Percentiles rank a stretch among this genome's conserved stretches.
Evolutionary conservation across 1,140 invertebrate species (phyloP).

Genomic region (Stegodyphus dumicola): DNA sequence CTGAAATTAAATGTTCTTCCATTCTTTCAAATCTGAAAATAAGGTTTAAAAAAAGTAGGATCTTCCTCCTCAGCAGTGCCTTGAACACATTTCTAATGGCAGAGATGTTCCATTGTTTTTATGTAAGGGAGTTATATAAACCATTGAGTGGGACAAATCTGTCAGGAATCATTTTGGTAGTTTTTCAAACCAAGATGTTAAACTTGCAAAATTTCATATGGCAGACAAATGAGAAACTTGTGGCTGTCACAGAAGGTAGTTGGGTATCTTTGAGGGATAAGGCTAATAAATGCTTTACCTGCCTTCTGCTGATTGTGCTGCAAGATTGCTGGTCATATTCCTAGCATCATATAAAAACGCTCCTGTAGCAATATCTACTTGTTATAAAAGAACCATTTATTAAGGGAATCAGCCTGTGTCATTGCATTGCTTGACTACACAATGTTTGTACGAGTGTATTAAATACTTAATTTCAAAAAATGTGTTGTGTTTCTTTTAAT

Average conservation of each 20-base stretch:
- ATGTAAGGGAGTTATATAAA: not conserved
- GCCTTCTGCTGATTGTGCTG: not conserved
- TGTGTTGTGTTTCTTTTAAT: slow-evolving; percentile 14
- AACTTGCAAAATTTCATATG: slow-evolving; percentile 30
- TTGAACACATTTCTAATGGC: slow-evolving; percentile 44
- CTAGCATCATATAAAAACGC: slow-evolving; percentile 14
- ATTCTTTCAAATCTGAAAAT: slow-evolving; percentile 25
- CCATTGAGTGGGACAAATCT: not conserved
- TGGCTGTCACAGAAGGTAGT: not conserved
- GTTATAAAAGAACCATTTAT: slow-evolving; percentile 31
- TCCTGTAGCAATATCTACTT: slow-evolving; percentile 48
- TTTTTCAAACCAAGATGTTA: slow-evolving; percentile 2
- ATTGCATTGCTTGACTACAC: slow-evolving; percentile 22
- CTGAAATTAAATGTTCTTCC: slow-evolving; percentile 43
- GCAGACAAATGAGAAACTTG: not conserved
- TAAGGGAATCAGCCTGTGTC: slow-evolving; percentile 19
- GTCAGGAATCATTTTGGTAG: slow-evolving; percentile 33
- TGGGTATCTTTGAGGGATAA: not conserved
- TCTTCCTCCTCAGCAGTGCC: slow-evolving; percentile 60
- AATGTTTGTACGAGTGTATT: slow-evolving; percentile 44
- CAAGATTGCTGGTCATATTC: slow-evolving; percentile 42
- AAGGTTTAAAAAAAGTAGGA: slow-evolving; percentile 12
- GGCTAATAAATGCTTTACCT: not conserved
- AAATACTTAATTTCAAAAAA: slow-evolving; percentile 45
- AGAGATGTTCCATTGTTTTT: not conserved